Base-by-base conservation (phyloP, 1,140 invertebrate genomes). In the Hypothenemus hampei region DNA sequence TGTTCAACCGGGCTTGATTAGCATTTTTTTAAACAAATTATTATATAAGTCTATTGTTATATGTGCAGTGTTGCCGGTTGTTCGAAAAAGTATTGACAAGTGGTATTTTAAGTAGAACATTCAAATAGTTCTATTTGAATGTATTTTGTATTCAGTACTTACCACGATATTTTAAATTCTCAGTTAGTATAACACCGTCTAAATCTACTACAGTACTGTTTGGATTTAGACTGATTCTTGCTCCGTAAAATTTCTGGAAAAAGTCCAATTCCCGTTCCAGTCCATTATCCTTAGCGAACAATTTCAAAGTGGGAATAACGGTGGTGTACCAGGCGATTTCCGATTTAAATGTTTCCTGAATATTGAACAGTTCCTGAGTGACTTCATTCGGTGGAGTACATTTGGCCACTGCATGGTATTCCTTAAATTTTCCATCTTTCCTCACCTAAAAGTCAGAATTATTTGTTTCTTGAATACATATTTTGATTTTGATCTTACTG, bases 281-380 rank as follows among this genome's bases (percentile, higher is more conserved):
- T 0, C 73, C 73, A 2, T 60, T 64, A 18, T 78, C 69, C 4
- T 65, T 51, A 44, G 78, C 73, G 2, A 80, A 59, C n/a, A 75
- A 59, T 0, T 71, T 40, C 36, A 80, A 68, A 3, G 67, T 69
- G 3, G 77, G 73, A 1, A 70, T 67, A 23, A 80, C 61, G n/a
- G 62, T 65, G 36, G 69, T 65, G 37, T 81, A 81, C 18, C 79
- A 77, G 1, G 69, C 60, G n/a, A 80, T 65, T 61, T 81, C 79
- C 13, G 78, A 78, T 0, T 70, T 62, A 36, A 79, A 81, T 0
- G 78, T 74, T 1, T 75, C 57, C 23, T 77, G 73, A 3, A 74
- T 77, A 51, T 79, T 74, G 57, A 81, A 81, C 3, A 81, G 60
- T 33, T 78, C 68, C 45, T 77, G 64, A 2, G 75, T 67, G 20